phyloP scores from a whole-genome alignment of 2,888 invertebrate genomes.

The Cephus pygmeus region DNA sequence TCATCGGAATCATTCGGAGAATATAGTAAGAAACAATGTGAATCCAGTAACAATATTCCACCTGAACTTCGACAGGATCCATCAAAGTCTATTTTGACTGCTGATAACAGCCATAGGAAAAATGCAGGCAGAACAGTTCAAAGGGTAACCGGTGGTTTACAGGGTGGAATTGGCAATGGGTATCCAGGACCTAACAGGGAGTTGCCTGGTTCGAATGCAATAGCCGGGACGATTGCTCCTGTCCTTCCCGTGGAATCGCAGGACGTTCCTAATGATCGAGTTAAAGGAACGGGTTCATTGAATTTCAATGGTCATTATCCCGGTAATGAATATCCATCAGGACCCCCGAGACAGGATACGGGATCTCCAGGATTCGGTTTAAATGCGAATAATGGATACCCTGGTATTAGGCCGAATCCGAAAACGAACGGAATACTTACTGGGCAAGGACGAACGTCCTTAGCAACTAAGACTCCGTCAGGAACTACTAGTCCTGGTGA shows the following conservation, averaged over 20 bases:
- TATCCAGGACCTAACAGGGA: slow-evolving; percentile 38
- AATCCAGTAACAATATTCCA: neutral
- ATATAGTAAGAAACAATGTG: neutral
- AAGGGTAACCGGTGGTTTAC: slow-evolving; percentile 32
- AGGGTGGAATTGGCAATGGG: slow-evolving; percentile 40
- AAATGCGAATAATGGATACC: neutral
- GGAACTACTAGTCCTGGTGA: neutral
- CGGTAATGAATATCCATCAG: neutral
- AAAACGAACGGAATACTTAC: neutral
- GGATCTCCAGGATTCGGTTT: slow-evolving; percentile 2
- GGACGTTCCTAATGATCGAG: neutral
- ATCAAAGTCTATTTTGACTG: neutral
- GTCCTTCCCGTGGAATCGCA: neutral
- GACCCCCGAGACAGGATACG: neutral
- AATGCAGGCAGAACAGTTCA: neutral
- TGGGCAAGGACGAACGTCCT: slow-evolving; percentile 2
- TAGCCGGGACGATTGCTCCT: slow-evolving; percentile 25
- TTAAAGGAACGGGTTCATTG: neutral
- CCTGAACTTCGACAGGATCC: neutral
- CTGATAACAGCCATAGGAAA: neutral
- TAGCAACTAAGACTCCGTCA: neutral
- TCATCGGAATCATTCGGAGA: neutral
- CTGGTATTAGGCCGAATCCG: neutral
- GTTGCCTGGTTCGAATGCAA: slow-evolving; percentile 36
- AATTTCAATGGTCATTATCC: neutral